phyloP scores from a whole-genome alignment of 2,888 invertebrate species.

The Harmothoe impar region DNA sequence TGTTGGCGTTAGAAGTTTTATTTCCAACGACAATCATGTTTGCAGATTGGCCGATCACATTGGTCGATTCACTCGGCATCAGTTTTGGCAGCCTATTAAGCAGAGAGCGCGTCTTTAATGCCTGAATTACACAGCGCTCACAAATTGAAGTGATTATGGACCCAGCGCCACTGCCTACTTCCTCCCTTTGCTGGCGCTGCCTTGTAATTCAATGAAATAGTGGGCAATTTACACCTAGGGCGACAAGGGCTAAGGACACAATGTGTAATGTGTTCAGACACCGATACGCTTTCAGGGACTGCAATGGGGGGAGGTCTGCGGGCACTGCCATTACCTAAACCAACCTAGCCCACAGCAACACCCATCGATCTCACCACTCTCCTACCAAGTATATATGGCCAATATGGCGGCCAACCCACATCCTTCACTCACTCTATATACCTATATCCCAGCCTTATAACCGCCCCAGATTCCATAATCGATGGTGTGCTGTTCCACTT shows the following conservation, averaged over 20 bases:
- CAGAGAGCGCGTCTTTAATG: background rate
- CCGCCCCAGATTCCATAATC: background rate
- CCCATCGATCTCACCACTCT: background rate
- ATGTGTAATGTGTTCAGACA: constrained; percentile 36
- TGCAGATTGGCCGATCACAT: no score
- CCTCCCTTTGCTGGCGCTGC: background rate
- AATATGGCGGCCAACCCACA: background rate
- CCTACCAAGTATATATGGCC: background rate
- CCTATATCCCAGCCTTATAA: background rate
- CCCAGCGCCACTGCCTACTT: background rate
- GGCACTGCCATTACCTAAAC: background rate
- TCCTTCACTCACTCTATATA: background rate
- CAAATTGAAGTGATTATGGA: constrained; percentile 29
- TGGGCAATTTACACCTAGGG: constrained; percentile 26
- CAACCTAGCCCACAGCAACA: background rate
- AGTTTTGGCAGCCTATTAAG: background rate
- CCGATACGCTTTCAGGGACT: constrained; percentile 7
- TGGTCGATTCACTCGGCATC: background rate
- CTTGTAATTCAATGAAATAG: constrained; percentile 11
- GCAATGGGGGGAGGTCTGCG: background rate
- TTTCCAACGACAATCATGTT: no score
- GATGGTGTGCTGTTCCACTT: background rate
- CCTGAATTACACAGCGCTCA: background rate
- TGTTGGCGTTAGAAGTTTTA: no score
- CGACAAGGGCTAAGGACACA: background rate